Percentiles rank a stretch among this genome's conserved stretches.
Evolutionary conservation across 2,888 invertebrate species (phyloP).

Genomic region (Chrysina gloriosa): DNA sequence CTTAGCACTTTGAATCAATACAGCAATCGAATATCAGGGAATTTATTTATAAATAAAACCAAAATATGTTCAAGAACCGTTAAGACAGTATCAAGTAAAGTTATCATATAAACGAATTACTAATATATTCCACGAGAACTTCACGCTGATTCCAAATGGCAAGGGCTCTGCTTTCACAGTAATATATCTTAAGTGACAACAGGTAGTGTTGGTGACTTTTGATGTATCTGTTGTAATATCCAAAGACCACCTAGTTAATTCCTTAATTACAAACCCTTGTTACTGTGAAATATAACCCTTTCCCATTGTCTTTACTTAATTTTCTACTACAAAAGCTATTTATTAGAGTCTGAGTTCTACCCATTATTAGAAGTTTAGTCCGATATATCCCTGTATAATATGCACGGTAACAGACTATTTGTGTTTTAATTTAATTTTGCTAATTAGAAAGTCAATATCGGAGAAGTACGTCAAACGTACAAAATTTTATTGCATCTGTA

Average conservation of each 20-base stretch:
- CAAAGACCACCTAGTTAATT: conserved; percentile 43
- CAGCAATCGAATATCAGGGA: no score
- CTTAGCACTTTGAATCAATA: no score
- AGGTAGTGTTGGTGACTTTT: conserved; percentile 39
- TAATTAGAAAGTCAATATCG: background rate
- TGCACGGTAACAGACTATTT: background rate
- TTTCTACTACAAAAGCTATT: conserved; percentile 41
- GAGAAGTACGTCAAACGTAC: no score
- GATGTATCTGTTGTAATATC: conserved; percentile 44
- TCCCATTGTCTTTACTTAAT: conserved; percentile 43
- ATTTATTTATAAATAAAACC: no score
- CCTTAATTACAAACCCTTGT: conserved; percentile 44
- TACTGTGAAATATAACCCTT: conserved; percentile 43
- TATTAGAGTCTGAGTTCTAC: conserved; percentile 29
- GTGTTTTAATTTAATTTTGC: background rate
- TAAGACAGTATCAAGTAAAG: no score
- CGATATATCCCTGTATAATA: background rate
- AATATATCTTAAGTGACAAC: conserved; percentile 36
- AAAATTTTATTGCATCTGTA: background rate
- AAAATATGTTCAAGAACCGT: no score
- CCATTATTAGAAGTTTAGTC: background rate
- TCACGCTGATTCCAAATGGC: background rate
- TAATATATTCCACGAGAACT: background rate
- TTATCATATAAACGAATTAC: background rate
- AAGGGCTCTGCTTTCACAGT: background rate